Base-by-base conservation (phyloP, 2,113 vertebrate species). In the Gobiocypris rarus region DNA sequence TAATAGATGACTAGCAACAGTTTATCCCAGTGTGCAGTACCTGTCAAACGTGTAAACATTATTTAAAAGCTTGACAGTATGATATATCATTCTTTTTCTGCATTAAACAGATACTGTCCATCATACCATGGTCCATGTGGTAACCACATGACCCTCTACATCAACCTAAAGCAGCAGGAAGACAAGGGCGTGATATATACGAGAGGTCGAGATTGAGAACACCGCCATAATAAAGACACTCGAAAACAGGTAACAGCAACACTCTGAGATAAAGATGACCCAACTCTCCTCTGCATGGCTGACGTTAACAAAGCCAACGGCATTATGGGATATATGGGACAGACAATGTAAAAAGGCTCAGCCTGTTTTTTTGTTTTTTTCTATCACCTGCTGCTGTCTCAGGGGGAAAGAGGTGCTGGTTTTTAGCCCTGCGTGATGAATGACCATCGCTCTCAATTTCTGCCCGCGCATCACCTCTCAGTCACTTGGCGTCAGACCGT, bases 381-480 rank as follows among this genome's bases (percentile, higher is more conserved):
- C 26, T 45, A 84, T 84, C 76, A 59, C 58, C 31, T 58, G 56
- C 77, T 43, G 71, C 10, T 56, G 63, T 75, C 69, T 86, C 82
- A 26, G 4, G 87, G 79, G 86, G 48, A 70, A 81, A 82, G 54
- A 34, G 54, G 69, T 75, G 81, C 28, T 71, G 77, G 52, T 50
- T 87, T 86, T 81, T 87, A 54, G n/a, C 59, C 54, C 65, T 6
- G 14, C 11, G 61, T 87, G 85, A 89, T 85, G 83, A 81, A 89
- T 87, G 86, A 31, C 83, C 73, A 54, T 83, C 71, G 78, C 50
- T 70, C 70, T 82, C 79, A 38, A 83, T 87, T 84, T 85, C 83
- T 74, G 75, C 24, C 67, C 31, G 11, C 4, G 11, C 41, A 74
- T 81, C 69, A 83, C 85, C 28, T 88, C 59, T 83, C 85, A 86